Evolutionary conservation across 2,797 vertebrate genomes (phyloP).

Genomic region (Perodicticus potto): DNA sequence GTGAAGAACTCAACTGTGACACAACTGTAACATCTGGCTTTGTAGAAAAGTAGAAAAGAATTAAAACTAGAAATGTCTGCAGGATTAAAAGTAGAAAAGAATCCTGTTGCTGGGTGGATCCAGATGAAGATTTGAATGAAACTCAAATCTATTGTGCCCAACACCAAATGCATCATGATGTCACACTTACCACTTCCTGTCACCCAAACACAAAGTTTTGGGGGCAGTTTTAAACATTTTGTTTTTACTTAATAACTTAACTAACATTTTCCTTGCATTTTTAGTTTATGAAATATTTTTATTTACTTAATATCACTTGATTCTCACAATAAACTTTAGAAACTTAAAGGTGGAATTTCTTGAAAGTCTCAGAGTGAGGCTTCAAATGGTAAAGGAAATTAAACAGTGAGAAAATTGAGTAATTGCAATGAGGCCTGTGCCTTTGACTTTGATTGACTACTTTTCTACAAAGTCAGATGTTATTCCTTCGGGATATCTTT

Average conservation of each 20-base stretch:
- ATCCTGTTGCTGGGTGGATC: neutral
- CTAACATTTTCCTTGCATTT: neutral
- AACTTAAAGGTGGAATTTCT: neutral
- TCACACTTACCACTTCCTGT: no score
- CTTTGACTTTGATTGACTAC: conserved; percentile 68
- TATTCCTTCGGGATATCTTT: conserved; percentile 57
- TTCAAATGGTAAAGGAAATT: conserved; percentile 34
- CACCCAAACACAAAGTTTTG: neutral
- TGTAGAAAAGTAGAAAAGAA: no score
- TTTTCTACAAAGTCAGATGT: conserved; percentile 66
- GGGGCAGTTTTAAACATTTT: neutral
- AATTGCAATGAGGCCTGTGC: neutral
- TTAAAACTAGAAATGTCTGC: no score
- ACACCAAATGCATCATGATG: neutral
- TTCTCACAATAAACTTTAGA: conserved; percentile 47
- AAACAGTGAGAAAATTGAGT: conserved; percentile 39
- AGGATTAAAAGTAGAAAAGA: no score
- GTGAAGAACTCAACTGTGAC: neutral
- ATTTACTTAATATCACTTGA: neutral
- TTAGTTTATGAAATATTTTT: conserved; percentile 8
- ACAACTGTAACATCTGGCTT: no score
- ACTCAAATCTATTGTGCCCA: neutral
- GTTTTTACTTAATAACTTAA: neutral
- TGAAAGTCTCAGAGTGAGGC: conserved; percentile 5
- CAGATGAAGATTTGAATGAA: neutral